Evolutionary conservation across 2,888 invertebrate genomes (phyloP), one percentile per base, ranked within the genome.

Genomic region (Cheilosia variabilis): DNA sequence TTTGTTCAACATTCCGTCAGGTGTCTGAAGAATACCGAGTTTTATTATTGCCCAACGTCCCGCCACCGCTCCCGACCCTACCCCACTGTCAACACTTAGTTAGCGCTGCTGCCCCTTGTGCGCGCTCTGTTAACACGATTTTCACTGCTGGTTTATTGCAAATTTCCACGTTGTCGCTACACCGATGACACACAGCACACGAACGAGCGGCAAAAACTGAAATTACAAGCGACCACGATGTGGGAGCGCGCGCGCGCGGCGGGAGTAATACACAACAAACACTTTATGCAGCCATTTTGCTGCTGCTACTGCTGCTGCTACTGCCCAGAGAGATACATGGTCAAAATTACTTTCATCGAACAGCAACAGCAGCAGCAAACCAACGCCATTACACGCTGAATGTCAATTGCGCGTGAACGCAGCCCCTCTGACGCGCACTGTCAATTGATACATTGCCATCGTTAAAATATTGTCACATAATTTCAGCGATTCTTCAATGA

Each of bases 401-500:
- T 78, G 78, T 68, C 78, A 83, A 78, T 66, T 73, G 65, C 80
- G 71, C 69, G 73, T 65, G 69, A 69, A 66, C 63, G 63, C 79
- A 76, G 68, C 47, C 62, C 57, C 37, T 24, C 13, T 55, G 63
- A 71, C 58, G 65, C 53, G 65, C 57, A 31, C 45, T 72, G 78
- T 78, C 86, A 86, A 87, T 88, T 87, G 88, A 87, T 88, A 79
- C 87, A 83, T 87, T 84, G 87, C 77, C 87, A 84, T 88, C 87
- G 88, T 88, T 88, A 88, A 88, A 88, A 88, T 88, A 88, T 88
- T 88, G 88, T 88, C 88, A 88, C 88, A 88, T 87, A 82, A 83
- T 83, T 87, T 88, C 87, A 87, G 81, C 87, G 86, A 81, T 81
- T 72, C 65, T 52, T 73, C 66, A 63, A 76, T 80, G 75, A 78